Conservation (phyloP, 1,140 invertebrate genomes). For the Drosophila ananassae region DNA sequence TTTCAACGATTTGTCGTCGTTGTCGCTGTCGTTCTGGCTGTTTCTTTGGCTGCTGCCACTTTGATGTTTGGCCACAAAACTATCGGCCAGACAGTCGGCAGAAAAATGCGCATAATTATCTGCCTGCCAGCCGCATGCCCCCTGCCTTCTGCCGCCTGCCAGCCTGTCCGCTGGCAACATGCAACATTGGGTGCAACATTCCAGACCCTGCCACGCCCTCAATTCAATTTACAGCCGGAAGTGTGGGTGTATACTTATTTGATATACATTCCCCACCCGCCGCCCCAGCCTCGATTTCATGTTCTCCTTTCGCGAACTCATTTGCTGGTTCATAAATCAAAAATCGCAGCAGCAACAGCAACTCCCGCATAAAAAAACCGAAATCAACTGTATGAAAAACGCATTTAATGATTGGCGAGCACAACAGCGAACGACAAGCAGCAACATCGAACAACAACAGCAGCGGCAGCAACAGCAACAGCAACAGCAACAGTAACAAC, state of each 20-base stretch:
- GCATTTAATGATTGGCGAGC: constrained; percentile 76
- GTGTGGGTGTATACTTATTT: constrained; percentile 75
- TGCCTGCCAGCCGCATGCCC: constrained; percentile 3
- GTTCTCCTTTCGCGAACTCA: constrained; percentile 61
- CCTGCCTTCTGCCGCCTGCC: background rate
- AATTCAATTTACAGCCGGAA: constrained; percentile 81
- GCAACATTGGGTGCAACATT: constrained; percentile 57
- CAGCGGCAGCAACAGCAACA: constrained; percentile 19
- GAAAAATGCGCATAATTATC: constrained; percentile 73
- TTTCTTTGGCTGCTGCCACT: constrained; percentile 37
- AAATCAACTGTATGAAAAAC: constrained; percentile 70
- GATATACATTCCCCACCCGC: constrained; percentile 52
- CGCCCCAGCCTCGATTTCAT: constrained; percentile 12
- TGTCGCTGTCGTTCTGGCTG: constrained; percentile 35
- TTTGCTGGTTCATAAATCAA: constrained; percentile 77
- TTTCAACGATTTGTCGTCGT: constrained; percentile 79
- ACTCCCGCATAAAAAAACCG: constrained; percentile 72
- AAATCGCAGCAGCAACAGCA: constrained; percentile 72
- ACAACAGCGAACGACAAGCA: constrained; percentile 37
- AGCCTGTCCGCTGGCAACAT: background rate
- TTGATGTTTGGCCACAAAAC: constrained; percentile 72
- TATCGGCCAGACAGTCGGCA: constrained; percentile 49
- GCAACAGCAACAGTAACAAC: constrained; percentile 31
- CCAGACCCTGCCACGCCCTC: constrained; percentile 65
- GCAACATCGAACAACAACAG: constrained; percentile 25